A percentile compares a stretch with the other conserved stretches of the same genome.
These are phyloP conservation scores for Taphrorychus bicolor DNA, from an alignment of 2,888 invertebrate species.

Conservation along the genomic window DNA sequence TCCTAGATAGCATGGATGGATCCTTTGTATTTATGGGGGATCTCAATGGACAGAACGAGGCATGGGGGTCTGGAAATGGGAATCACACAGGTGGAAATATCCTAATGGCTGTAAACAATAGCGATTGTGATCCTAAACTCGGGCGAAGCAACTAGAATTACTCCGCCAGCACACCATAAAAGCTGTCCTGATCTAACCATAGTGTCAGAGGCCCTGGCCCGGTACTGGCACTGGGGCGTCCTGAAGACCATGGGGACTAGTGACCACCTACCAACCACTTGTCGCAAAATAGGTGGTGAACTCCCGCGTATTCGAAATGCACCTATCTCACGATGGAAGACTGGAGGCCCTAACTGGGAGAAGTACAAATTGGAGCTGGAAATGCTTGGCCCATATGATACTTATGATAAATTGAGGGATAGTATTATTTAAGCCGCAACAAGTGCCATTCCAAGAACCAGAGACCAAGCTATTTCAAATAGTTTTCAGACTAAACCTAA, in stretches of 20 bases:
- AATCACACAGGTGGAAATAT: neutral
- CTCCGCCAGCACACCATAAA: neutral
- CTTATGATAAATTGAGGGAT: no score
- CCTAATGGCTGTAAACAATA: neutral
- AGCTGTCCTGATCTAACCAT: slow-evolving; percentile 6
- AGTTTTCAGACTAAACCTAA: neutral
- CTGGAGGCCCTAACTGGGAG: neutral
- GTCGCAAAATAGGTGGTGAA: no score
- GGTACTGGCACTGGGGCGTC: neutral
- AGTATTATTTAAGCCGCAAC: no score
- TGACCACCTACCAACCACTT: neutral
- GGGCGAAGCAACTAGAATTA: neutral
- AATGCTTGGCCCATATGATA: no score
- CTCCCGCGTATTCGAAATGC: no score
- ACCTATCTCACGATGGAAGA: neutral
- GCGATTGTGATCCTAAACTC: neutral
- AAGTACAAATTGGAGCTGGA: no score
- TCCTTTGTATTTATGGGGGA: neutral
- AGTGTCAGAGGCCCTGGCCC: neutral
- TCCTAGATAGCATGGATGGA: neutral
- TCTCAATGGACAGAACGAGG: neutral
- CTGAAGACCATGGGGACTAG: neutral
- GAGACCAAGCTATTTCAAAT: no score
- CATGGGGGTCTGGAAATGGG: neutral
- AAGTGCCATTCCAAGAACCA: no score